A percentile compares a stretch with the other conserved stretches of the same genome.
These are phyloP conservation scores for Drosophila malerkotliana DNA, from an alignment of 1,140 invertebrate species.

Conservation along the genomic window DNA sequence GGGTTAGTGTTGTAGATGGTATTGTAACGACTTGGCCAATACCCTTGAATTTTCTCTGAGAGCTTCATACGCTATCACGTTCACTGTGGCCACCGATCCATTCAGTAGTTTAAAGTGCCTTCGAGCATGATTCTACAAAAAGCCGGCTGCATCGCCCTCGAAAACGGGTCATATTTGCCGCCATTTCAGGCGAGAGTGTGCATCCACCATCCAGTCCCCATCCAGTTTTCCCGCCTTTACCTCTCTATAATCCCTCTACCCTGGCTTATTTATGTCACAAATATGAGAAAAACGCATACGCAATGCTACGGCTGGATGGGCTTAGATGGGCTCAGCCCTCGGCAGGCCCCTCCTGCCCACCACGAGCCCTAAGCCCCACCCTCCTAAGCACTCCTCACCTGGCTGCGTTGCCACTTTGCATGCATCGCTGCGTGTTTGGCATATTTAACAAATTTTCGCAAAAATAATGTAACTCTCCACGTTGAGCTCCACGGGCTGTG, in stretches of 20 bases:
- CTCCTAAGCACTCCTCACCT: constrained; percentile 19
- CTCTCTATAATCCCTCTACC: constrained; percentile 3
- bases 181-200: constrained; percentile 25
- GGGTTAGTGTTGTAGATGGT: constrained; percentile 2
- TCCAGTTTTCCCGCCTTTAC: constrained; percentile 25
- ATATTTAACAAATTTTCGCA: constrained; percentile 82
- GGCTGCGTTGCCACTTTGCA: constrained; percentile 68
- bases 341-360: not conserved
- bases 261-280: constrained; percentile 79
- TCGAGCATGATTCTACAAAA: not conserved
- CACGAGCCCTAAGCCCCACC: not conserved
- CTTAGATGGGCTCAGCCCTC: constrained; percentile 5
- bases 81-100: not conserved
- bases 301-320: constrained; percentile 77
- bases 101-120: not conserved
- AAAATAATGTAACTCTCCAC: constrained; percentile 72
- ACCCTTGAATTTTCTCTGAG: not conserved
- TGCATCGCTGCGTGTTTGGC: constrained; percentile 81
- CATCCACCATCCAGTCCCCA: constrained; percentile 13
- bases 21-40: not conserved
- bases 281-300: constrained; percentile 75
- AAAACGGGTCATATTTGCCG: constrained; percentile 74
- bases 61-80: not conserved
- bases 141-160: constrained; percentile 9
- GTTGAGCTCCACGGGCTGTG: constrained; percentile 12